These are phyloP conservation scores for Bruchidius siliquastri DNA, from an alignment of 2,888 invertebrate genomes.

Conservation along the genomic window DNA sequence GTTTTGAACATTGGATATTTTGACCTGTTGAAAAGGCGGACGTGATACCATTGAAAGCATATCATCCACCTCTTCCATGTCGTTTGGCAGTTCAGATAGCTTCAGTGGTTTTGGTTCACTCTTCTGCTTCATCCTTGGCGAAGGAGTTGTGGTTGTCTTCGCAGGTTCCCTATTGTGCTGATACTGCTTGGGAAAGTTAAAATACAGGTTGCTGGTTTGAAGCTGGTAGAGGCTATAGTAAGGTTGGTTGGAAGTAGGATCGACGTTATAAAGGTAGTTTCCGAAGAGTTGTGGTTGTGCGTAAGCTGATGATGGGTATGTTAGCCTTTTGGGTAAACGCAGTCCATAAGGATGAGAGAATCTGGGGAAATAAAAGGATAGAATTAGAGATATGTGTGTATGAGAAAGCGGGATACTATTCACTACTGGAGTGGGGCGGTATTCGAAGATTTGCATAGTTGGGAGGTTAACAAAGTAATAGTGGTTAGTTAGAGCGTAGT, in stretches of 20 bases:
- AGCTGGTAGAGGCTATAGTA: neutral
- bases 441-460: neutral
- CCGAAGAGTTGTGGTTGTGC: slow-evolving; percentile 15
- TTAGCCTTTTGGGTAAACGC: slow-evolving; percentile 26
- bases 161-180: slow-evolving; percentile 7
- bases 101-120: neutral
- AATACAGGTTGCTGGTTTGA: slow-evolving; percentile 6
- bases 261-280: slow-evolving; percentile 11
- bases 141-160: neutral
- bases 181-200: slow-evolving; percentile 4
- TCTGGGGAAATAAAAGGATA: slow-evolving; percentile 22
- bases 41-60: neutral
- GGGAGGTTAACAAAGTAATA: too few relatives aligned
- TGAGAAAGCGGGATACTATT: neutral
- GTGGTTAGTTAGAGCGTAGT: too few relatives aligned
- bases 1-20: neutral
- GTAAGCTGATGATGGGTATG: slow-evolving; percentile 17
- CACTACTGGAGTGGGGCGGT: neutral
- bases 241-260: slow-evolving; percentile 7
- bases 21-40: neutral
- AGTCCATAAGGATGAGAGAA: slow-evolving; percentile 22
- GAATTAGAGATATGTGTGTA: neutral
- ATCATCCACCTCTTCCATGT: neutral
- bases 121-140: neutral
- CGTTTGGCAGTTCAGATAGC: neutral